These are phyloP conservation scores for Sceloporus tristichus DNA, from an alignment of 2,113 vertebrate species.

Conservation along the genomic window DNA sequence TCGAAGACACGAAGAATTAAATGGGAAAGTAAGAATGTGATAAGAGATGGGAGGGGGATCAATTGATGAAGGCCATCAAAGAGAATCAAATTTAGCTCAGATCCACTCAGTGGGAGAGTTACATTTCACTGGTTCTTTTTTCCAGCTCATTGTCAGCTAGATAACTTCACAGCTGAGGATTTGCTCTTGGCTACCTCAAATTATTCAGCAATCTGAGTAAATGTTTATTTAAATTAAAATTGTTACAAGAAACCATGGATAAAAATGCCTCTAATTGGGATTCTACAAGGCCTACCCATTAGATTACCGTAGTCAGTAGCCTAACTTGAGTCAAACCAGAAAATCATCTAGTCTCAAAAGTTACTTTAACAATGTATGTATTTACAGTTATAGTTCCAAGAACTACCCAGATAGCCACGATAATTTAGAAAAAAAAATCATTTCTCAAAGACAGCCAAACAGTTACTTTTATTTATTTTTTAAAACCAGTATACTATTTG, in stretches of 20 bases:
- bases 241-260: too few relatives aligned
- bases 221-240: background rate
- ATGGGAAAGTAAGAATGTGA: conserved; percentile 4
- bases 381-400: too few relatives aligned
- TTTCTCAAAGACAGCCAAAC: too few relatives aligned
- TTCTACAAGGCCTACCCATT: too few relatives aligned
- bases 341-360: too few relatives aligned
- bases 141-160: background rate
- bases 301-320: too few relatives aligned
- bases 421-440: too few relatives aligned
- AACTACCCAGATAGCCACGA: too few relatives aligned
- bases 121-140: background rate
- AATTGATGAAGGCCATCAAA: background rate
- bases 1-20: background rate
- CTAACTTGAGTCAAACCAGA: too few relatives aligned
- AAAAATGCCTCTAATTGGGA: background rate
- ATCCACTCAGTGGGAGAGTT: background rate
- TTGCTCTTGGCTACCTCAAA: background rate
- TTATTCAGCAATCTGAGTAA: background rate
- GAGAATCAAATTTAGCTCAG: background rate
- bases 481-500: too few relatives aligned
- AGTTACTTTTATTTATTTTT: too few relatives aligned
- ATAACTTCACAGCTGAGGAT: background rate
- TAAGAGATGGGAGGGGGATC: background rate
- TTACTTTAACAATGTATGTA: too few relatives aligned